Percentiles rank a stretch among this genome's conserved stretches.
These are phyloP conservation scores for Bombus ignitus DNA, from an alignment of 1,140 invertebrate genomes.

Conservation along the genomic window DNA sequence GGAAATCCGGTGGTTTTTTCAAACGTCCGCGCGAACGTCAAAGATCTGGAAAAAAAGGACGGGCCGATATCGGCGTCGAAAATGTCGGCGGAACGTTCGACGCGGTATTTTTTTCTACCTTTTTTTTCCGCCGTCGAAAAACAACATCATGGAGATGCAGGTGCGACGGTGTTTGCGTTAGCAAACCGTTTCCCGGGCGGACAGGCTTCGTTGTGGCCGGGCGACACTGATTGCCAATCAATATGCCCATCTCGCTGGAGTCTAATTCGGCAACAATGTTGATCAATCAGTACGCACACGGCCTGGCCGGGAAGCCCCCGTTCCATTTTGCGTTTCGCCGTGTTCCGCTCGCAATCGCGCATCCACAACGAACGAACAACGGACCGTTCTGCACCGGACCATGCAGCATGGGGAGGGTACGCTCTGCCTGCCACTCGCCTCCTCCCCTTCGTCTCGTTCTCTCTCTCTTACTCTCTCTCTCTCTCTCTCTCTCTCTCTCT, in stretches of 20 bases:
- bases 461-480: not conserved
- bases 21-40: slow-evolving; percentile 21
- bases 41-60: not conserved
- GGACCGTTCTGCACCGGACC: slow-evolving; percentile 41
- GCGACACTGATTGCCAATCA: slow-evolving; percentile 83
- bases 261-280: slow-evolving; percentile 82
- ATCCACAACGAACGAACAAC: slow-evolving; percentile 69
- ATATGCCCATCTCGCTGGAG: slow-evolving; percentile 81
- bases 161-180: slow-evolving; percentile 73
- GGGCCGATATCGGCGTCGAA: slow-evolving; percentile 57
- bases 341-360: slow-evolving; percentile 68
- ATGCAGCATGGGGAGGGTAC: not conserved
- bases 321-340: slow-evolving; percentile 68
- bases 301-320: slow-evolving; percentile 54
- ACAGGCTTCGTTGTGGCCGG: slow-evolving; percentile 73
- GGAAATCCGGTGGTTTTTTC: slow-evolving; percentile 6
- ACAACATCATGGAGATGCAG: slow-evolving; percentile 65
- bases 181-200: slow-evolving; percentile 73
- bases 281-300: slow-evolving; percentile 79
- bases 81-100: slow-evolving; percentile 55
- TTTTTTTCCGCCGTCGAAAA: slow-evolving; percentile 43
- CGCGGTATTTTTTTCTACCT: slow-evolving; percentile 52
- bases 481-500: not conserved
- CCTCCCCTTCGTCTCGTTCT: too few species aligned
- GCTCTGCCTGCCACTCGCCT: not conserved